Evolutionary conservation across 2,888 invertebrate genomes (phyloP), one percentile per base, ranked within the genome.

Genomic region (Drosophila sordidapex): DNA sequence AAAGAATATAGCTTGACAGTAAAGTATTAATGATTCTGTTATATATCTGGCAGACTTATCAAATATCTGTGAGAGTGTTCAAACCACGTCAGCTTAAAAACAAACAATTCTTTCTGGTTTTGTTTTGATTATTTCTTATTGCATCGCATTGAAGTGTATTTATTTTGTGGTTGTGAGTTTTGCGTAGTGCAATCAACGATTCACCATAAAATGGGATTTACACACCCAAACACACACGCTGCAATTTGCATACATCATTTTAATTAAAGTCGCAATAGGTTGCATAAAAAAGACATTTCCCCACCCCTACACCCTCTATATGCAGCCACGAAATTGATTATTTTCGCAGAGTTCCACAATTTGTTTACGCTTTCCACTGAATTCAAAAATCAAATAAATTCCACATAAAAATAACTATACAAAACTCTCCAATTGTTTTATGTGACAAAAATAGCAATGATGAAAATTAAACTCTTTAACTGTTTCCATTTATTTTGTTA

Each of bases 291-390:
- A 62, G n/a, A 38, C 27, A 52, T 11, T 25, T 13, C 13, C 5
- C n/a, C 40, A 13, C 21, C 15, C 10, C 27, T 6, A 1, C 15
- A 2, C 2, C 11, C 11, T 0, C 43, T 21, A 5, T 43, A 2
- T 15, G 35, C 31, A 33, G 33, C 60, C 29, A 56, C 66, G 60
- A 85, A 82, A 73, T 83, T 52, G 76, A 80, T 76, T 79, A 76
- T 67, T 52, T 62, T 31, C 40, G 56, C 35, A 29, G 31, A 59
- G 61, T 43, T 65, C 54, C 77, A 60, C 81, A 76, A 82, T 84
- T 83, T 84, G 70, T 70, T 79, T 79, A 82, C 79, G 69, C 64
- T 74, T 82, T 71, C 65, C 56, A 74, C 77, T 70, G 76, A 59
- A 82, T 70, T 74, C 74, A 74, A 38, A 76, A 70, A 67, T 74